phyloP scores from a whole-genome alignment of 2,113 vertebrate genomes.

The Oryzias javanicus region DNA sequence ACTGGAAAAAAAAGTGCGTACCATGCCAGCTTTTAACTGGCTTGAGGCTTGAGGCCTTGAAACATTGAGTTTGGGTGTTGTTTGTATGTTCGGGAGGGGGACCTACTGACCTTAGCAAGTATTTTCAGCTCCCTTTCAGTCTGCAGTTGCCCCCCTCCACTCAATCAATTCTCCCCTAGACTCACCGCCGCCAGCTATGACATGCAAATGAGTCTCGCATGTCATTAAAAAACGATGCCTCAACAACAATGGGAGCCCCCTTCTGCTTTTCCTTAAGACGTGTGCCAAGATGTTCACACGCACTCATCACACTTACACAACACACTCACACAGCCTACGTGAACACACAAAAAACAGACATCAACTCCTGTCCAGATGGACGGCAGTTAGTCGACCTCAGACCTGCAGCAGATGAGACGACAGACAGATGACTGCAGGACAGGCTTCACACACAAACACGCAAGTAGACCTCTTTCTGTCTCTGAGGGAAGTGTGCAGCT shows the following conservation, averaged over 20 bases:
- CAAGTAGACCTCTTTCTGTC: too few species aligned
- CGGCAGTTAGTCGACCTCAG: neutral
- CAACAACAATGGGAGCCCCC: constrained; percentile 35
- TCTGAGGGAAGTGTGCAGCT: too few species aligned
- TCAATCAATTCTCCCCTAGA: constrained; percentile 41
- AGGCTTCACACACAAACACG: neutral
- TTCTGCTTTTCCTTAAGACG: constrained; percentile 39
- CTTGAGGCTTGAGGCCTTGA: neutral
- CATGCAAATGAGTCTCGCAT: constrained; percentile 60
- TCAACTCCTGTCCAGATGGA: constrained; percentile 47
- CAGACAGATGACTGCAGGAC: too few species aligned
- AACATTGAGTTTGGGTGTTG: constrained; percentile 2
- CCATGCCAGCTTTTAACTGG: too few species aligned
- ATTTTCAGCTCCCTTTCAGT: constrained; percentile 39
- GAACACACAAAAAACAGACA: constrained; percentile 11
- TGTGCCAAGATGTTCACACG: constrained; percentile 25
- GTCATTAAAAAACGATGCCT: constrained; percentile 44
- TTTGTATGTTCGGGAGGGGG: constrained; percentile 7
- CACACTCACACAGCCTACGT: constrained; percentile 1
- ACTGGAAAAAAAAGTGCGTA: too few species aligned
- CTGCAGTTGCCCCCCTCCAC: constrained; percentile 17
- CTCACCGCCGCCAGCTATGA: constrained; percentile 22
- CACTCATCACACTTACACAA: constrained; percentile 8
- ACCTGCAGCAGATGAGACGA: too few species aligned
- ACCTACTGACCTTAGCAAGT: constrained; percentile 27